Conservation (phyloP, 2,113 vertebrate genomes). For the Mesoclemmys tuberculata region DNA sequence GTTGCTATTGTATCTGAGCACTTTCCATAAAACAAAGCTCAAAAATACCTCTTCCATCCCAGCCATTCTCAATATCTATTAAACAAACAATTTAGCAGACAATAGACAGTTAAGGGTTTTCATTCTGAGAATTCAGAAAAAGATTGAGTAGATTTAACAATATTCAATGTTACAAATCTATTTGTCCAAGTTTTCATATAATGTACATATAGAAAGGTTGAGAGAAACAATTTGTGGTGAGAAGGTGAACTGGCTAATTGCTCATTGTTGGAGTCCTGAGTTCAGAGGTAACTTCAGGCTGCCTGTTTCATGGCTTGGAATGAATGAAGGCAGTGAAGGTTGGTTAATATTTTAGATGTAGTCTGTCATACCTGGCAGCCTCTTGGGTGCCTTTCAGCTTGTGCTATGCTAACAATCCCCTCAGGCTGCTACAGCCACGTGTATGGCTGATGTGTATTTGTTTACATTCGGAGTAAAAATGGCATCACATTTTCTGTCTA, state of each 20-base stretch:
- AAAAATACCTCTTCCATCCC: neutral
- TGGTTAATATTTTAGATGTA: neutral
- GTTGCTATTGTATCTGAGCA: neutral
- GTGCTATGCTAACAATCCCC: neutral
- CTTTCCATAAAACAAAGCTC: neutral
- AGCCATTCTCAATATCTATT: neutral
- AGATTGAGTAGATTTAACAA: neutral
- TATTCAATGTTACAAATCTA: neutral
- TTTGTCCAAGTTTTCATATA: neutral
- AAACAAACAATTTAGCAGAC: neutral
- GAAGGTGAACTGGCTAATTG: neutral
- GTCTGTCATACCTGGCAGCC: neutral
- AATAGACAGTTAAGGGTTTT: neutral
- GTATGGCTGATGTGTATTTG: neutral
- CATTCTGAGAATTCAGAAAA: accelerated
- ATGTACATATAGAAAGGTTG: neutral
- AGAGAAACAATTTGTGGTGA: neutral
- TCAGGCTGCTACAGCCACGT: neutral
- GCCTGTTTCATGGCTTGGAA: neutral
- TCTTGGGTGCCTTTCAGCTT: slow-evolving; percentile 9
- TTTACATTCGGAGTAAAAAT: slow-evolving; percentile 4
- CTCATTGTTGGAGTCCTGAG: neutral
- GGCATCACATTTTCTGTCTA: accelerated
- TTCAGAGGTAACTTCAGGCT: neutral
- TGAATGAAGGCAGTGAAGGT: neutral